These are phyloP conservation scores for Pteropus rufus DNA, from an alignment of 2,797 vertebrate genomes.

Conservation along the genomic window DNA sequence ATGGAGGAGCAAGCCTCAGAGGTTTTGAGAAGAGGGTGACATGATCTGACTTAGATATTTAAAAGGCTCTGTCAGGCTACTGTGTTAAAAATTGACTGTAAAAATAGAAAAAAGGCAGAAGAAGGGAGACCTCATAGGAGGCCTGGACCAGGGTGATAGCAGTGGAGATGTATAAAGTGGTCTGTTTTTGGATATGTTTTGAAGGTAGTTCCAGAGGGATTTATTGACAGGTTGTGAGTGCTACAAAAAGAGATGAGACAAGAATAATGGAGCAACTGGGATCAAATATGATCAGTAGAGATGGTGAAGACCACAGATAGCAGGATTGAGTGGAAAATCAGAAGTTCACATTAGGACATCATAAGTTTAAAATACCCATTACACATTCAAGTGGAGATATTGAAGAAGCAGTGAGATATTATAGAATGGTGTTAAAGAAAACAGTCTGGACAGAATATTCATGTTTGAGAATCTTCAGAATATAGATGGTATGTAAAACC, in stretches of 20 bases:
- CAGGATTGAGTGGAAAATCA: neutral
- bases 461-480: neutral
- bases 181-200: neutral
- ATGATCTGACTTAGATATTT: neutral
- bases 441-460: neutral
- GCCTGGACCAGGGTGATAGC: neutral
- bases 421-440: neutral
- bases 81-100: neutral
- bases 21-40: neutral
- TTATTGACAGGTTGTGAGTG: neutral
- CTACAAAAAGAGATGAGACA: neutral
- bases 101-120: neutral
- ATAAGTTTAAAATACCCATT: neutral
- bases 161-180: neutral
- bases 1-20: neutral
- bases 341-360: neutral
- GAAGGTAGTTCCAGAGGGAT: neutral
- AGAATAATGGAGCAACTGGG: neutral
- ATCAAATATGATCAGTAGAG: neutral
- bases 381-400: neutral
- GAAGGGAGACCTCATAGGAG: neutral
- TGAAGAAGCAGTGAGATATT: neutral
- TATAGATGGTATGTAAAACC: neutral
- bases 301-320: neutral
- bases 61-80: neutral